Evolutionary conservation across 2,113 vertebrate species (phyloP).

Genomic region (Amazona guildingii): DNA sequence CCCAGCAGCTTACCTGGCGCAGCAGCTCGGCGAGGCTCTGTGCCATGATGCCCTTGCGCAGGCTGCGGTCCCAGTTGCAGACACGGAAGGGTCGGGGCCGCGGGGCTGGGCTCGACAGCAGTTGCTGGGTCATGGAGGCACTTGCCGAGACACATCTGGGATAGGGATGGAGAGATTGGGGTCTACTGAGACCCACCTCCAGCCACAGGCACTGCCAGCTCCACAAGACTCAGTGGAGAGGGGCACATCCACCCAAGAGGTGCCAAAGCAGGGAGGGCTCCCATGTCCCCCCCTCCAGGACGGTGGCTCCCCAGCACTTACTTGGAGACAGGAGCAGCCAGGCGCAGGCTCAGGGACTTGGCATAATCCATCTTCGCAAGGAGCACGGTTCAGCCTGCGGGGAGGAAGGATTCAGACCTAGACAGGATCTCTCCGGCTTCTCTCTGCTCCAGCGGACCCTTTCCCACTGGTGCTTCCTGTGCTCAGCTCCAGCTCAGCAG

Average conservation of each 20-base stretch:
- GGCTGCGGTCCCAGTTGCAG: constrained; percentile 80
- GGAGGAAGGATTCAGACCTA: not conserved
- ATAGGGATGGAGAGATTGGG: not conserved
- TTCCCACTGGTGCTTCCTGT: not conserved
- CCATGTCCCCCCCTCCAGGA: rapidly evolving
- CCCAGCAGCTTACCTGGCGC: constrained; percentile 78
- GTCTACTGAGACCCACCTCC: not conserved
- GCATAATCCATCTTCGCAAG: constrained; percentile 12
- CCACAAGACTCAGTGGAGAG: rapidly evolving
- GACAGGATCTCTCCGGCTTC: not conserved
- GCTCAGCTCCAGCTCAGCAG: rapidly evolving
- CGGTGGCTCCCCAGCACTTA: not conserved
- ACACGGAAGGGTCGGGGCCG: constrained; percentile 81
- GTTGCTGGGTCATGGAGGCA: constrained; percentile 85
- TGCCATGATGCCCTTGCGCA: constrained; percentile 82
- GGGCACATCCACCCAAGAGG: not conserved
- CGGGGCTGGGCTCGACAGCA: constrained; percentile 62
- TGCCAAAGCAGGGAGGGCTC: not conserved
- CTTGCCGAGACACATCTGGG: constrained; percentile 81
- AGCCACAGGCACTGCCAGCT: rapidly evolving
- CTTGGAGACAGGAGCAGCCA: constrained; percentile 39
- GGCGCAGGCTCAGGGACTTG: constrained; percentile 53
- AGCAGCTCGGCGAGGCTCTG: constrained; percentile 77
- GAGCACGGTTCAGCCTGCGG: not conserved
- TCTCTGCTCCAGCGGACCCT: rapidly evolving